Evolutionary conservation across 1,140 invertebrate species (phyloP).

Genomic region (Drosophila asahinai): DNA sequence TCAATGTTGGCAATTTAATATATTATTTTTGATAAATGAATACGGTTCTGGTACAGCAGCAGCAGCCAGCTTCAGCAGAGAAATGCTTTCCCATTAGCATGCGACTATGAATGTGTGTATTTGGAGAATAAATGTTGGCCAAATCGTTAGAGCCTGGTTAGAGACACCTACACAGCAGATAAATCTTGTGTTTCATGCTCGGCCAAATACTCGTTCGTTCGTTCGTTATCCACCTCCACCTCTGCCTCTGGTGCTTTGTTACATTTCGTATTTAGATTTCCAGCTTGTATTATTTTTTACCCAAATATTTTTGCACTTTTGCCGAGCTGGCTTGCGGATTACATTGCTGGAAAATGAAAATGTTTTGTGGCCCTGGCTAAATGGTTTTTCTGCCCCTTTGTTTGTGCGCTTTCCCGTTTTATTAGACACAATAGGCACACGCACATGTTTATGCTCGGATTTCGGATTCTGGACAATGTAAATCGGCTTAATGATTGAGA

Average conservation of each 20-base stretch:
- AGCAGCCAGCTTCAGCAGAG: constrained; percentile 6
- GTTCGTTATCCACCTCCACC: neutral
- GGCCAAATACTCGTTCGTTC: constrained; percentile 18
- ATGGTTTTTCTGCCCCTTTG: constrained; percentile 34
- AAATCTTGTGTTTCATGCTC: constrained; percentile 49
- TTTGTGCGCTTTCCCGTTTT: constrained; percentile 16
- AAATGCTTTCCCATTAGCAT: constrained; percentile 55
- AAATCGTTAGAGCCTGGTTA: constrained; percentile 33
- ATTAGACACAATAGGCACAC: constrained; percentile 12
- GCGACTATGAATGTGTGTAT: constrained; percentile 23
- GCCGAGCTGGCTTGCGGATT: constrained; percentile 31
- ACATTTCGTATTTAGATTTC: constrained; percentile 47
- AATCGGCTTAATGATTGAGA: constrained; percentile 52
- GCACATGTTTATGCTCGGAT: constrained; percentile 32
- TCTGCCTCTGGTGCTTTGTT: constrained; percentile 24
- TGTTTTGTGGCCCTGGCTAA: constrained; percentile 46
- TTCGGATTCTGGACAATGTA: constrained; percentile 25
- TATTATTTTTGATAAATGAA: constrained; percentile 84
- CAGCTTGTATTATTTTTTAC: constrained; percentile 30
- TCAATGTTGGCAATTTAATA: constrained; percentile 84
- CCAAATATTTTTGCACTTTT: constrained; percentile 53
- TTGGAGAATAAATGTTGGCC: constrained; percentile 13
- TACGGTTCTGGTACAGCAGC: constrained; percentile 31
- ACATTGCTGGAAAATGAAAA: constrained; percentile 39
- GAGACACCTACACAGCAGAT: constrained; percentile 31